Conservation (phyloP, 2,113 vertebrate genomes). For the Myotis lucifugus region DNA sequence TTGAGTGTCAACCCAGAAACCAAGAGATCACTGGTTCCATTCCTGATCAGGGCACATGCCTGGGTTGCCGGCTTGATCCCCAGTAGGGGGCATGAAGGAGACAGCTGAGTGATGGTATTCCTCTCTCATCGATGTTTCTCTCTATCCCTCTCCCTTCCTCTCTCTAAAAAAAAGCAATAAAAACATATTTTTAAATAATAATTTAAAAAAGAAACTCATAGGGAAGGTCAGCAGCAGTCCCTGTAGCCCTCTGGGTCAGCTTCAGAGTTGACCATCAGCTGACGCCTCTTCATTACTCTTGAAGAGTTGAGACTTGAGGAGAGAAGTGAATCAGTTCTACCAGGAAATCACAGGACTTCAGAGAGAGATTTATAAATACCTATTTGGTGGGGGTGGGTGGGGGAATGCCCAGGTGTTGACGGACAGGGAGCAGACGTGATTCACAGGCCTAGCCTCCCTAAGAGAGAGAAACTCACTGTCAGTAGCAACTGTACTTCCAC, state of each 20-base stretch:
- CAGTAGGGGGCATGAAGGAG: no score
- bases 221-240: background rate
- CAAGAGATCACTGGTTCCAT: no score
- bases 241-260: background rate
- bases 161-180: no score
- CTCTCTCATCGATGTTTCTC: no score
- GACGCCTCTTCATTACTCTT: background rate
- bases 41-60: no score
- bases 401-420: background rate
- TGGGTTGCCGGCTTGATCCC: no score
- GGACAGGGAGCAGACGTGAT: background rate
- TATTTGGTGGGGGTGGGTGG: slow-evolving; percentile 48
- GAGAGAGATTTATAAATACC: slow-evolving; percentile 71
- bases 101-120: no score
- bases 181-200: no score
- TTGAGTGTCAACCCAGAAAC: no score
- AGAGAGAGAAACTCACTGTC: background rate
- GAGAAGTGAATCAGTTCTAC: background rate
- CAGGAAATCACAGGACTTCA: slow-evolving; percentile 9
- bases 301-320: background rate
- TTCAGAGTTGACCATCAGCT: background rate
- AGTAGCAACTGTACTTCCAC: background rate
- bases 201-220: background rate
- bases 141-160: no score
- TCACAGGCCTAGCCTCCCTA: background rate